Evolutionary conservation across 2,888 invertebrate species (phyloP), one percentile per base, ranked within the genome.

Genomic region (Lasioglossum figueresi): DNA sequence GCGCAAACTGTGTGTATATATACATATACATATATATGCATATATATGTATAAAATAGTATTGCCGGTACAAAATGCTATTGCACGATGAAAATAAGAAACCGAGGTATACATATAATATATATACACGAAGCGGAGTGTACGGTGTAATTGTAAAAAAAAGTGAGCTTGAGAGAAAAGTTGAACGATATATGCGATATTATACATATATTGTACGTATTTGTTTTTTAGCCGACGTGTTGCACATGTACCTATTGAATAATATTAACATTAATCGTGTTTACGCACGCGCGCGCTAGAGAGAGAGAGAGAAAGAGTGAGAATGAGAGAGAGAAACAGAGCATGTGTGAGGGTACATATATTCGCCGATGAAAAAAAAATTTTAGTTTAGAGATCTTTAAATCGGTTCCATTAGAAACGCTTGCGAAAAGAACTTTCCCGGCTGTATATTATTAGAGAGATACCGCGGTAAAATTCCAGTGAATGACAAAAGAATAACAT

Each of bases 191-290:
- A 31, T 66, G 10, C 66, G 66, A 66, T 34, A 66, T 34, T 66
- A 66, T 34, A 59, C 59, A 59, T 75, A 48, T 76, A 45, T 27
- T 31, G 16, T 71, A 63, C 43, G 66, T 80, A 66, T 48, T 23
- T 63, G 68, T 68, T 66, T 72, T 43, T 80, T 73, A 56, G 52
- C 73, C 43, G 34, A 16, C 48, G 34, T 59, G 66, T 23, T 66
- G 59, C 1, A 12, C 66, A 45, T 56, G 66, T 66, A 80, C 52
- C 52, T 63, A 66, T 23, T 31, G 43, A 31, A 63, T 66, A 66
- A 34, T 34, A 68, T 37, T 34, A 68, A 34, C 19, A 10, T 19
- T 66, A 37, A 37, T 10, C 34, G 37, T 23, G 68, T 23, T 34
- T 68, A 34, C 34, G 34, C 34, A 31, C 16, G 63, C 12, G 63